These are phyloP conservation scores for Oscheius sp. DNA, from an alignment of 2,888 invertebrate species.

Conservation along the genomic window DNA sequence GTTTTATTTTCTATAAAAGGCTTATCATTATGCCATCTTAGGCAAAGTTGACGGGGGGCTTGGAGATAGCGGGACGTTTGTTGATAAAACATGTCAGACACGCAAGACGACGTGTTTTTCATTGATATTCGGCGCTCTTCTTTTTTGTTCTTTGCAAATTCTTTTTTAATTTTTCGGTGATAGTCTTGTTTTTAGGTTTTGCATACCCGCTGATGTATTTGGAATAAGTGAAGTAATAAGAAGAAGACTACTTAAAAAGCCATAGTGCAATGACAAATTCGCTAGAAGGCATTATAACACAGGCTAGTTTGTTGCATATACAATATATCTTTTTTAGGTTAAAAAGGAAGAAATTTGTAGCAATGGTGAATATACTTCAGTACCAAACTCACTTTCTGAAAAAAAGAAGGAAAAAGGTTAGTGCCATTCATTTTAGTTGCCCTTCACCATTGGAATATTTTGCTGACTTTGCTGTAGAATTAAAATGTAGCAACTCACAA, in stretches of 20 bases:
- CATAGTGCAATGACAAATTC: constrained; percentile 29
- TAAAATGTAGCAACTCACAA: no score
- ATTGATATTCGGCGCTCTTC: not conserved
- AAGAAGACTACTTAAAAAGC: not conserved
- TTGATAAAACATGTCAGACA: not conserved
- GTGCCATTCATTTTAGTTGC: not conserved
- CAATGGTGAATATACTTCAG: constrained; percentile 8
- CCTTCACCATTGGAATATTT: no score
- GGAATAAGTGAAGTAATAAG: not conserved
- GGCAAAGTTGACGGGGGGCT: not conserved
- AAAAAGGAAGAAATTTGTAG: constrained; percentile 12
- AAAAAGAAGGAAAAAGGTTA: constrained; percentile 16
- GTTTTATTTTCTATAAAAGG: not conserved
- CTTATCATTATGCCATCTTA: not conserved
- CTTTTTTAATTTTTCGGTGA: not conserved
- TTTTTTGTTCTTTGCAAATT: not conserved
- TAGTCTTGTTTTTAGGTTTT: no score
- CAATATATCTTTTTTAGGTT: constrained; percentile 8
- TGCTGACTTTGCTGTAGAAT: no score
- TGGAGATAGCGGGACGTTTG: not conserved
- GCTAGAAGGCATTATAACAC: constrained; percentile 33
- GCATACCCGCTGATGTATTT: no score
- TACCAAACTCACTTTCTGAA: not conserved
- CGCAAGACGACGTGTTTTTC: not conserved
- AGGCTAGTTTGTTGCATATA: constrained; percentile 17